These are phyloP conservation scores for Mormyrus iriodes DNA, from an alignment of 2,113 vertebrate genomes.

Conservation along the genomic window DNA sequence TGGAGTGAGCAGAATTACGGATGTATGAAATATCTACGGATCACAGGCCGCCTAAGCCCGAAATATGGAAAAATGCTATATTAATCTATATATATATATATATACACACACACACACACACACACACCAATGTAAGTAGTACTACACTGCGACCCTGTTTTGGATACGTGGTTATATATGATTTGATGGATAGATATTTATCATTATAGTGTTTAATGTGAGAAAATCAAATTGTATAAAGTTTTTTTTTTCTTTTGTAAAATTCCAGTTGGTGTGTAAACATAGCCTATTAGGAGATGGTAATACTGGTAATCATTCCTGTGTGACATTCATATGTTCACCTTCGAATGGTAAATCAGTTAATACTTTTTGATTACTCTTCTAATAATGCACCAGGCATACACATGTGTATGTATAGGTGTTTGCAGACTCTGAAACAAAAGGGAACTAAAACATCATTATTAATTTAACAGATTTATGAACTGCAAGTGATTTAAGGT, in stretches of 20 bases:
- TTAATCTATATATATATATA: not conserved
- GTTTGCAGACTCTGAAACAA: no score
- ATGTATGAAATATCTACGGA: not conserved
- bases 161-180: not conserved
- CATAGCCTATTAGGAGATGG: not conserved
- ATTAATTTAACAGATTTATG: no score
- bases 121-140: no score
- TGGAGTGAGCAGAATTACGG: not conserved
- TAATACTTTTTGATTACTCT: not conserved
- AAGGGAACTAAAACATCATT: no score
- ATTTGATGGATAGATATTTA: no score
- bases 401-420: not conserved
- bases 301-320: not conserved
- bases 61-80: not conserved
- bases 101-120: no score
- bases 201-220: not conserved
- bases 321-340: not conserved
- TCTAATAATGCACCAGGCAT: not conserved
- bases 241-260: not conserved
- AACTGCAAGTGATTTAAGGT: no score
- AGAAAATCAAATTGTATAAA: not conserved
- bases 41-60: not conserved
- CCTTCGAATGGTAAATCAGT: not conserved
- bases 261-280: not conserved
- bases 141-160: not conserved